Percentiles rank a stretch among this genome's conserved stretches.
phyloP scores from a whole-genome alignment of 1,140 invertebrate species.

The Drosophila ercepeae region DNA sequence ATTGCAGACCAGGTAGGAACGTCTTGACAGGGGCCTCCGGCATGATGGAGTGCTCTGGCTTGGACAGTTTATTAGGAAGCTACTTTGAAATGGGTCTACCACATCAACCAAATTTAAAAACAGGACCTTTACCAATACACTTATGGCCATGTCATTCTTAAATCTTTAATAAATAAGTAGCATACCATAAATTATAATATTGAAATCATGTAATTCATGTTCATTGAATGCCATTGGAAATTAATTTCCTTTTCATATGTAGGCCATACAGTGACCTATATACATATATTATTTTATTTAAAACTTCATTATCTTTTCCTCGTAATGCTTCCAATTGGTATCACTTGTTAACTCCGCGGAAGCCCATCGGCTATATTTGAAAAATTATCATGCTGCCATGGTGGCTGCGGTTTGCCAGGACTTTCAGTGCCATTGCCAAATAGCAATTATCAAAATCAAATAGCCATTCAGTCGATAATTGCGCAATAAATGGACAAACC shows the following conservation, averaged over 20 bases:
- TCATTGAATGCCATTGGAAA: neutral
- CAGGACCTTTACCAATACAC: too few species aligned
- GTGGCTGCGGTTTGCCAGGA: slow-evolving; percentile 38
- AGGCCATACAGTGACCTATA: neutral
- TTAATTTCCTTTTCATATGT: slow-evolving; percentile 12
- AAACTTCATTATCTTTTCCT: neutral
- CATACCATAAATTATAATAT: neutral
- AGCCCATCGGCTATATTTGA: neutral
- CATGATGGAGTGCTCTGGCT: slow-evolving; percentile 23
- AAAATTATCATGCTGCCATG: slow-evolving; percentile 19
- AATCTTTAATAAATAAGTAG: neutral
- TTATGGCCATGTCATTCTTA: neutral
- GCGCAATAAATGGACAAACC: slow-evolving; percentile 36
- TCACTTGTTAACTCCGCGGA: neutral
- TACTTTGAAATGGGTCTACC: neutral
- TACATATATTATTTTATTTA: neutral
- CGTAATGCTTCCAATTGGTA: neutral
- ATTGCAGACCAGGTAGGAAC: slow-evolving; percentile 49
- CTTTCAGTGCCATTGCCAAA: slow-evolving; percentile 20
- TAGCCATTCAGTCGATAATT: slow-evolving; percentile 36
- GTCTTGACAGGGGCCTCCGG: slow-evolving; percentile 15
- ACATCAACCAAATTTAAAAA: neutral
- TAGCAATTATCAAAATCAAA: slow-evolving; percentile 39
- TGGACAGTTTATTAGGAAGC: slow-evolving; percentile 53
- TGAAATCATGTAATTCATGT: neutral